These are phyloP conservation scores for Rhadina sibilatrix DNA, from an alignment of 2,113 vertebrate species.

Conservation along the genomic window DNA sequence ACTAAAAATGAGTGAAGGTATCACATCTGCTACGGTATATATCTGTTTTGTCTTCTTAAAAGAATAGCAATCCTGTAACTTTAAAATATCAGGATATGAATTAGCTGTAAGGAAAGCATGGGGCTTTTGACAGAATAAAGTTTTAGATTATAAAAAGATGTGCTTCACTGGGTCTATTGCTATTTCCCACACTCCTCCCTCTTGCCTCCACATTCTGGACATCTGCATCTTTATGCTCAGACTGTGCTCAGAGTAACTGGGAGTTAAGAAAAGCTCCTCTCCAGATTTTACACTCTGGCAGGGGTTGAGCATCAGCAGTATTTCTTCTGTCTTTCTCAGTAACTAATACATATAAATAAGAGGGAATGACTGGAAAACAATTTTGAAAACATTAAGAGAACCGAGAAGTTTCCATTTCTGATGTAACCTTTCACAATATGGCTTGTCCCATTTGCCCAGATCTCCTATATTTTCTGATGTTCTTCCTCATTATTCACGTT, in stretches of 20 bases:
- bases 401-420: not conserved
- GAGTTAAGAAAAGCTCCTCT: not conserved
- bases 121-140: not conserved
- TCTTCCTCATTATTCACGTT: not conserved
- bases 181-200: not conserved
- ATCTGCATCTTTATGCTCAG: not conserved
- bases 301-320: not conserved
- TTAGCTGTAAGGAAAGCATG: not conserved
- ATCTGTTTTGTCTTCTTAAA: not conserved
- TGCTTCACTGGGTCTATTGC: not conserved
- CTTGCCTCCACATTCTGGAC: not conserved
- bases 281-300: not conserved
- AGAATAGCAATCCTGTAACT: not conserved
- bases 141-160: not conserved
- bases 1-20: not conserved
- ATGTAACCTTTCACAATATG: not conserved
- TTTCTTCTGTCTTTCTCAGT: not conserved
- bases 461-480: not conserved
- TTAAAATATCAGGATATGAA: not conserved
- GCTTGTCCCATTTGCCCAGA: not conserved
- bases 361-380: not conserved
- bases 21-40: not conserved
- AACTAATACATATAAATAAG: not conserved
- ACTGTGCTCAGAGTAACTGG: not conserved
- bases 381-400: not conserved